phyloP scores from a whole-genome alignment of 2,888 invertebrate species.

The Apotomis capreana region DNA sequence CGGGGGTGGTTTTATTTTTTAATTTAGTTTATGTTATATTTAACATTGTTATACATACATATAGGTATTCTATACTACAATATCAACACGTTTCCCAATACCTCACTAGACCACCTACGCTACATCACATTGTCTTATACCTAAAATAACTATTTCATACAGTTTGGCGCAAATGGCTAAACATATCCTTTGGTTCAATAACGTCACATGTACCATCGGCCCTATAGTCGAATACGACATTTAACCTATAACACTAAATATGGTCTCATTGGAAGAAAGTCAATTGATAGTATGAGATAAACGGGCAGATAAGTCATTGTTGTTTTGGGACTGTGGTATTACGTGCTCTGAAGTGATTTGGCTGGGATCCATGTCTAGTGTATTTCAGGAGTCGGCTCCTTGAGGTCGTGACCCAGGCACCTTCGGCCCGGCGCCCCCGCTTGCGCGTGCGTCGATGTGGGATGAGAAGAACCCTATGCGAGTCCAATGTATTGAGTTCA shows the following conservation, averaged over 20 bases:
- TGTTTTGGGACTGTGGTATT: slow-evolving; percentile 2
- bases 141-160: slow-evolving; percentile 37
- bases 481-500: neutral
- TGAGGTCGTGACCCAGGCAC: slow-evolving; percentile 71
- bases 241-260: neutral
- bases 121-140: slow-evolving; percentile 18
- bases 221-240: neutral
- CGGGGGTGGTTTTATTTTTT: no score
- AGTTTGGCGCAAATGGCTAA: slow-evolving; percentile 9
- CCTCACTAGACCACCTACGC: neutral
- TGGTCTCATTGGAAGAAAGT: neutral
- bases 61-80: no score
- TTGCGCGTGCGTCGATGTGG: slow-evolving; percentile 34
- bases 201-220: neutral
- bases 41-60: no score
- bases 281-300: neutral
- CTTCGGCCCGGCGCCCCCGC: slow-evolving; percentile 49
- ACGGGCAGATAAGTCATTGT: neutral
- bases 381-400: slow-evolving; percentile 62
- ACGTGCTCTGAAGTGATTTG: slow-evolving; percentile 51
- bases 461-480: slow-evolving; percentile 9
- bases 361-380: slow-evolving; percentile 62
- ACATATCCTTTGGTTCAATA: neutral
- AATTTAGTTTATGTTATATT: no score
- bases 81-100: no score